Conservation (phyloP, 2,797 vertebrate genomes). For the Sylvia borin region DNA sequence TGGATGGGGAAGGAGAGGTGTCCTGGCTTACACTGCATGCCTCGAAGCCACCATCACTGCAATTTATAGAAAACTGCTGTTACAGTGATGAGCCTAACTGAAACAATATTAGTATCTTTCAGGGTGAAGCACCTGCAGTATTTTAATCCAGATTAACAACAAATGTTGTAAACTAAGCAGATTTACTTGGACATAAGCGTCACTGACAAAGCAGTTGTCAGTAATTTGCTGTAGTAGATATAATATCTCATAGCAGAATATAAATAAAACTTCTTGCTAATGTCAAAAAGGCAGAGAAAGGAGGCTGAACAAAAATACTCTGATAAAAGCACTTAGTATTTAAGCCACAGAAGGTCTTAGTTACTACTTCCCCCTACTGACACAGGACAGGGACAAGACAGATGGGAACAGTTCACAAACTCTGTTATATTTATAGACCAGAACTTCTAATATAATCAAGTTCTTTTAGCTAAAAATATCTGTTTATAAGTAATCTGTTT, state of each 20-base stretch:
- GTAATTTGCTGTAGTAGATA: background rate
- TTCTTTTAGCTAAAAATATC: slow-evolving; percentile 19
- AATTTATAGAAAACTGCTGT: slow-evolving; percentile 56
- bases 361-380: slow-evolving; percentile 70
- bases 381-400: slow-evolving; percentile 34
- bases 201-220: slow-evolving; percentile 11
- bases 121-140: background rate
- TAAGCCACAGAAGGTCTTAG: slow-evolving; percentile 47
- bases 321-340: slow-evolving; percentile 13
- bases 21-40: background rate
- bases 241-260: background rate
- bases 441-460: slow-evolving; percentile 14
- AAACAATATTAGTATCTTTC: background rate
- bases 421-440: slow-evolving; percentile 9
- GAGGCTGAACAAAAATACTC: slow-evolving; percentile 46
- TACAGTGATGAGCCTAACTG: background rate
- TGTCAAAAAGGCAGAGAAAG: slow-evolving; percentile 52
- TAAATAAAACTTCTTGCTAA: slow-evolving; percentile 63
- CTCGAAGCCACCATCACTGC: background rate
- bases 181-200: background rate
- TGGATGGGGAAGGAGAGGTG: background rate
- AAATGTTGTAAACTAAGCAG: background rate
- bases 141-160: slow-evolving; percentile 10
- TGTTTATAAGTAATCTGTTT: background rate
- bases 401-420: slow-evolving; percentile 40